Percentiles rank a stretch among this genome's conserved stretches.
Evolutionary conservation across 1,140 invertebrate species (phyloP).

Genomic region (Pollicipes pollicipes): DNA sequence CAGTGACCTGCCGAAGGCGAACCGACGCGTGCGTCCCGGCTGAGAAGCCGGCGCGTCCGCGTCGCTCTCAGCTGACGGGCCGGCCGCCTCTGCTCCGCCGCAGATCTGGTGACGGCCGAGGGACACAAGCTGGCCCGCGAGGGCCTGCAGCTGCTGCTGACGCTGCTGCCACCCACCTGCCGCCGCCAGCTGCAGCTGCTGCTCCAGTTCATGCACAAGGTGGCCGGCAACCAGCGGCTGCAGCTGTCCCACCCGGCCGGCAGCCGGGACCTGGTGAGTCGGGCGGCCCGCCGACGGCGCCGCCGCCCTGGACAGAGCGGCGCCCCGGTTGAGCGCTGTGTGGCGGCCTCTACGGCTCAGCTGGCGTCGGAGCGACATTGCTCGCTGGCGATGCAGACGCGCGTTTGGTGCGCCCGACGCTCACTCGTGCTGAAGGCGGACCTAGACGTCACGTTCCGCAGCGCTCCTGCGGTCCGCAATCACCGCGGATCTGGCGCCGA

Average conservation of each 20-base stretch:
- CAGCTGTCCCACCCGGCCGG: neutral
- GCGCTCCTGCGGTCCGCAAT: too few species aligned
- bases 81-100: too few species aligned
- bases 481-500: too few species aligned
- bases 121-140: neutral
- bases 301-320: too few species aligned
- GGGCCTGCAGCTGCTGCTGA: slow-evolving; percentile 9
- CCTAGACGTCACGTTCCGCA: too few species aligned
- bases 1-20: neutral
- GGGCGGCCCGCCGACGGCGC: too few species aligned
- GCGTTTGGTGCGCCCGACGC: too few species aligned
- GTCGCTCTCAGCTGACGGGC: neutral
- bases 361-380: too few species aligned
- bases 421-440: neutral
- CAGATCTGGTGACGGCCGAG: neutral
- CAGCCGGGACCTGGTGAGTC: neutral
- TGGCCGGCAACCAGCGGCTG: slow-evolving; percentile 12
- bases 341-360: too few species aligned
- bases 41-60: neutral
- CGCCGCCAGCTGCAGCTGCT: slow-evolving; percentile 15
- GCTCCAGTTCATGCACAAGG: slow-evolving; percentile 16
- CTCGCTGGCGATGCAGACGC: too few species aligned
- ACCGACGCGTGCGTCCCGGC: too few species aligned
- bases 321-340: too few species aligned
- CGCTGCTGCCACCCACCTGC: slow-evolving; percentile 13